Evolutionary conservation across 2,888 invertebrate genomes (phyloP), one percentile per base, ranked within the genome.

Genomic region (Abrostola triplasia): DNA sequence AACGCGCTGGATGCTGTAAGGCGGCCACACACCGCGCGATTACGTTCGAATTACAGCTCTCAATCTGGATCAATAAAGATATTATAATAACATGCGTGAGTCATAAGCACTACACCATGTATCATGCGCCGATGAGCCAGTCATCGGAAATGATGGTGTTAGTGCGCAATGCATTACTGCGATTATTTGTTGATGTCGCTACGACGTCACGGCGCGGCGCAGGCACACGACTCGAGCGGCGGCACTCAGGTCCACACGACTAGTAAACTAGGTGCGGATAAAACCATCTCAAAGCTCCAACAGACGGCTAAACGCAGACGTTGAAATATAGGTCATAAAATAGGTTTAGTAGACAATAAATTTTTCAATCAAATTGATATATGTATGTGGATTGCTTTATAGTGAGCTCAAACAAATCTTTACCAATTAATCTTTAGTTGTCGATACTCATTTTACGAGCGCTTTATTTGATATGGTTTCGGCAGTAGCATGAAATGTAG

Each of bases 51-150:
- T 81, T 80, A 82, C 73, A 74, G 72, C 81, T 84, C 83, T 85
- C 79, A 73, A 81, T 81, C 76, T 76, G 70, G 80, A 81, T 78
- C 80, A 79, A 86, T 85, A 84, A 79, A 84, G 75, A 79, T 84
- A 79, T 80, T 80, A 80, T 80, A 82, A 79, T 82, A 80, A 77
- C 66, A 67, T 47, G n/a, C 50, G 42, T 81, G 75, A 77, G 65
- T 84, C 83, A 82, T 62, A 68, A 59, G 35, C 59, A 59, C 63
- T 66, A 65, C 37, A 61, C 52, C 37, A 48, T 42, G 64, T 67
- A 66, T 65, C 60, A 36, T 69, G 55, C 68, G 73, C 59, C 68
- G 67, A 80, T 77, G 79, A 80, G 77, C 80, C 68, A 79, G 73
- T 74, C 70, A 70, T 76, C 70, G 72, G 67, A 67, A 79, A 73